Base-by-base conservation (phyloP, 1,140 invertebrate species). In the Zeugodacus cucurbitae region DNA sequence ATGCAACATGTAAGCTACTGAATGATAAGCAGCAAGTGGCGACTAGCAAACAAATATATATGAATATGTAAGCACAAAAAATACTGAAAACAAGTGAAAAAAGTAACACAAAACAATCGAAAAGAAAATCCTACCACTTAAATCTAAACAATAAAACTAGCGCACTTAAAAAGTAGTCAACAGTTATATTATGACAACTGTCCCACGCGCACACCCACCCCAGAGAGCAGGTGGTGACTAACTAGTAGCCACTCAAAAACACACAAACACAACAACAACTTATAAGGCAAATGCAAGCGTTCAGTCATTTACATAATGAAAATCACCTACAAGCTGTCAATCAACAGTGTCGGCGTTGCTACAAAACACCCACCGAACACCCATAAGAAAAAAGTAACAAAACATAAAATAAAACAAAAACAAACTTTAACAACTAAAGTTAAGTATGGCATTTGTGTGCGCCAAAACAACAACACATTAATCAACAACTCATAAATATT, bases 401-500 rank as follows among this genome's bases (percentile, higher is more conserved):
- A 74, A 5, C 7, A 26, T 22, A 64, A 64, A 29, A n/a, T n/a
- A n/a, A n/a, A 67, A 67, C 29, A 1, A 34, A 26, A 67, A 67
- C 26, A 0, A 11, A 20, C 7, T n/a, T n/a, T n/a, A n/a, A 34
- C 14, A 67, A 34, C 22, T n/a, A 54, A 82, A 82, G 74, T 54
- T 82, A 87, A 62, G 26, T 82, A 22, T 1, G 74, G 74, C 74
- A 54, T 10, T 82, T 82, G 41, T 82, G 74, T 82, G 10, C 41
- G 44, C 26, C 22, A 74, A 41, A 74, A 74, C 37, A 86, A 86
- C 22, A 58, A 58, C 44, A 86, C 44, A 58, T 37, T 87, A 59
- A 87, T 86, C 86, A 87, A 26, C 37, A 87, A 17, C 59, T 59
- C 86, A 87, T 64, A 58, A 87, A 87, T 64, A 32, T 41, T 44